These are phyloP conservation scores for Anableps anableps DNA, from an alignment of 2,797 vertebrate species.

Conservation along the genomic window DNA sequence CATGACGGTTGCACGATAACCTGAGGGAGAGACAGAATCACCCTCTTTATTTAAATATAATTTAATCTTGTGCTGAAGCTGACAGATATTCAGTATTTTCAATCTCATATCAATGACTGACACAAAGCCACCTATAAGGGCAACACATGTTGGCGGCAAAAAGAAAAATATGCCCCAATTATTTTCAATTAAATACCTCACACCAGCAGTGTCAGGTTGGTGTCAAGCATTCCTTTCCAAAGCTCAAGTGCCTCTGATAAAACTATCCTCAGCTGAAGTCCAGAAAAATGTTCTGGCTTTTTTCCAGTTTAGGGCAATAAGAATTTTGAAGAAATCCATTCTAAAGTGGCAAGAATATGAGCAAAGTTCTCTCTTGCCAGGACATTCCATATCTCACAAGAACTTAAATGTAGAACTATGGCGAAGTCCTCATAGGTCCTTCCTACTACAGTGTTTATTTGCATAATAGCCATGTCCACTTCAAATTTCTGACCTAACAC, in stretches of 20 bases:
- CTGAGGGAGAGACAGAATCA: constrained; percentile 78
- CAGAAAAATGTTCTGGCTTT: background rate
- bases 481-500: background rate
- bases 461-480: background rate
- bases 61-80: constrained; percentile 22
- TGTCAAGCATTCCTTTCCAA: background rate
- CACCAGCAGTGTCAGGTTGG: background rate
- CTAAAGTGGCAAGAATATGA: background rate
- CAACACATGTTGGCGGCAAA: background rate
- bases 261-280: background rate
- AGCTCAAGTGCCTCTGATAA: background rate
- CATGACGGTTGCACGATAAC: constrained; percentile 70
- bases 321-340: background rate
- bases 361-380: background rate
- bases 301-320: background rate
- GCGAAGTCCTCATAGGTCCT: background rate
- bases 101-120: background rate
- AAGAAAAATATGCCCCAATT: background rate
- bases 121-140: background rate
- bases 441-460: background rate
- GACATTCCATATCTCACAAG: background rate
- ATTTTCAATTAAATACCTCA: background rate
- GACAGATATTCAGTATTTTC: background rate
- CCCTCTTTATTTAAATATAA: constrained; percentile 70
- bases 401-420: background rate